Conservation (phyloP, 2,113 vertebrate species). For the Pseudopodoces humilis region DNA sequence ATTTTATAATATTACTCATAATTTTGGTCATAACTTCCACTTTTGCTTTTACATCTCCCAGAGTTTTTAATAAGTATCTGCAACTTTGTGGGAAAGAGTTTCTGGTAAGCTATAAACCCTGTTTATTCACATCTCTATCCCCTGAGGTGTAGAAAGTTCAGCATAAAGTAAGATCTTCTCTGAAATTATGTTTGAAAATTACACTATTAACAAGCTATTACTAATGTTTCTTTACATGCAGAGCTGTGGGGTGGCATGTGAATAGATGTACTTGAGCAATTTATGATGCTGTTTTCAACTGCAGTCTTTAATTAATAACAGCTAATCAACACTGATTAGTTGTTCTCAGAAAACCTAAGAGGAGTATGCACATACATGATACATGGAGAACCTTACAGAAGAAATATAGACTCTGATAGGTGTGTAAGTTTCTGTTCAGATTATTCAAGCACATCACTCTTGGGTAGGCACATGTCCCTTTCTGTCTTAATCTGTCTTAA, state of each 20-base stretch:
- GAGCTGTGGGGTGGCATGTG: fast-evolving
- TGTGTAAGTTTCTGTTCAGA: background rate
- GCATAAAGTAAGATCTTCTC: background rate
- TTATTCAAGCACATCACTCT: background rate
- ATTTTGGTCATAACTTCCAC: background rate
- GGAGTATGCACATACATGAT: background rate
- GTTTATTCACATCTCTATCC: background rate
- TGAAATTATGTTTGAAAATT: background rate
- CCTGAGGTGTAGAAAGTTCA: background rate
- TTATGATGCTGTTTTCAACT: background rate
- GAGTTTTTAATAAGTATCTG: background rate
- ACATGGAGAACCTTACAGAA: background rate
- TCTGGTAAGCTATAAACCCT: background rate
- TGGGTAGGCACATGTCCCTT: background rate
- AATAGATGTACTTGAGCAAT: background rate
- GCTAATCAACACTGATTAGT: background rate
- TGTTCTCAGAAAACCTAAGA: background rate
- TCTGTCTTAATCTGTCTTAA: background rate
- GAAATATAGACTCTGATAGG: background rate
- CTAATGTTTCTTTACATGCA: background rate
- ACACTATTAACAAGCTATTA: background rate
- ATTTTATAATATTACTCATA: background rate
- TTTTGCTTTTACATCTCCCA: background rate
- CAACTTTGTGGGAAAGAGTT: background rate
- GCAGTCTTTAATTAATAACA: background rate